These are phyloP conservation scores for Melanotaenia boesemani DNA, from an alignment of 2,797 vertebrate genomes.

Conservation along the genomic window DNA sequence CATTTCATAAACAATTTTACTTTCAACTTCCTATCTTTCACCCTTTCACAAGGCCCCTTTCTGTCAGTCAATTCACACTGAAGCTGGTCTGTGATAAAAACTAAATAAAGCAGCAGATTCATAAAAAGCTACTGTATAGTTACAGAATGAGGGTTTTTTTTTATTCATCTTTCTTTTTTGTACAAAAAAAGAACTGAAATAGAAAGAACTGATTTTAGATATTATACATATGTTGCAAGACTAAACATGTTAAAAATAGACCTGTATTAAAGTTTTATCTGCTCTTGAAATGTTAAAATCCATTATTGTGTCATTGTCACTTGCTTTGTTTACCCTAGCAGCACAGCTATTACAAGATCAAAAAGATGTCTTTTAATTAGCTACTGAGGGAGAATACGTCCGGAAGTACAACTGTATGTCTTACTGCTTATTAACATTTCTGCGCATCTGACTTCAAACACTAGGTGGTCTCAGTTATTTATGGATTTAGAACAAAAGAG, in stretches of 20 bases:
- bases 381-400: constrained; percentile 73
- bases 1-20: neutral
- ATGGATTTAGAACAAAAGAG: constrained; percentile 68
- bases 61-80: neutral
- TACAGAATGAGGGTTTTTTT: constrained; percentile 1
- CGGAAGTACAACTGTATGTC: constrained; percentile 65
- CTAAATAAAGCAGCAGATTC: neutral
- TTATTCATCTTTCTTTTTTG: neutral
- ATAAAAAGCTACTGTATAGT: neutral
- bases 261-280: constrained; percentile 44
- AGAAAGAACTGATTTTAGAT: constrained; percentile 2
- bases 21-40: neutral
- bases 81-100: constrained; percentile 5
- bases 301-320: constrained; percentile 76
- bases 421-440: constrained; percentile 71
- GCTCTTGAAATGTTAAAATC: constrained; percentile 70
- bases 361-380: constrained; percentile 80
- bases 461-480: constrained; percentile 69
- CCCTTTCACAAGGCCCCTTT: neutral
- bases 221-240: constrained; percentile 27
- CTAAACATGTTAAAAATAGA: constrained; percentile 61
- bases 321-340: constrained; percentile 75
- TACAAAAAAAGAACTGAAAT: constrained; percentile 1
- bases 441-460: constrained; percentile 72
- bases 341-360: constrained; percentile 78